Base-by-base conservation (phyloP, 2,888 invertebrate species). In the Cantharis rufa region DNA sequence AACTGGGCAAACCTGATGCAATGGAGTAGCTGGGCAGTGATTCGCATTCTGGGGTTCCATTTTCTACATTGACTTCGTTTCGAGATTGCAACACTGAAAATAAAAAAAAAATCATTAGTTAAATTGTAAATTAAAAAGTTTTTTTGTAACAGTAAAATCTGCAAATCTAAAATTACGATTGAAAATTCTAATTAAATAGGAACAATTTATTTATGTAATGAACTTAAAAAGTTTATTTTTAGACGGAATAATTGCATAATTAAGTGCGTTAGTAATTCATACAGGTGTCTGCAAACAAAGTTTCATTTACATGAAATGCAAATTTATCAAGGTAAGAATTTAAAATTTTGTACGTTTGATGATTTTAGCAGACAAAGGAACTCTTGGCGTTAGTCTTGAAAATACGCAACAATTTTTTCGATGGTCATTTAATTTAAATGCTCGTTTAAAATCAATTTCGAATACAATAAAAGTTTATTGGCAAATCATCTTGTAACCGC, bases 1-100 rank as follows among this genome's bases (percentile, higher is more conserved):
- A 92, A 27, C 90, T 91, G 64, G 92, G 92, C 70, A 92, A 86
- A 4, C 92, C 92, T n/a, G 92, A 92, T 68, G 91, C 92, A 73
- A 92, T 89, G 4, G 92, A 92, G 83, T 92, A 92, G 79, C 91
- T 92, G 13, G 92, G 92, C 77, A 92, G 84, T 1, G 91, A 91
- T 77, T 79, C 82, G 70, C 66, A 81, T 75, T 79, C 83, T 75
- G 63, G 62, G 81, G 75, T 76, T 71, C 86, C 86, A 72, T 89
- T 89, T 83, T 87, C 88, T 13, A 86, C 63, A 72, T 84, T 85
- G 61, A 83, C 83, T 10, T 83, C 76, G 62, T 82, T 84, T 72
- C 86, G 82, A 68, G 83, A 81, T 80, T 87, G 85, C 77, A 90
- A 87, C 84, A 90, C 91, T 91, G 88, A 28, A 77, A 74, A 21